Conservation (phyloP, 1,140 invertebrate genomes). For the Dendrolimus kikuchii region DNA sequence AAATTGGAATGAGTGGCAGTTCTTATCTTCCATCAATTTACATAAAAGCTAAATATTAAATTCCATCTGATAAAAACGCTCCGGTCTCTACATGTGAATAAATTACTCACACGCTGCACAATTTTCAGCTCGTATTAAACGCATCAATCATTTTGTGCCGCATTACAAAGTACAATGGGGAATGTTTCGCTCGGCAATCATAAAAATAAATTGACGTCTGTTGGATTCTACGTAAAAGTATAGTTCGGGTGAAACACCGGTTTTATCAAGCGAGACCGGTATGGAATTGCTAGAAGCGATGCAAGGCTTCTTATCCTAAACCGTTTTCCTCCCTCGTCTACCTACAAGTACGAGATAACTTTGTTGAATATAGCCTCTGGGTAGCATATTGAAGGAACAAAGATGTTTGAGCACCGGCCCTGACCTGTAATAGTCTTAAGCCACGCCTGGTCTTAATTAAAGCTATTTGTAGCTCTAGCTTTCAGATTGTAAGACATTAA, state of each 20-base stretch:
- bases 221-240: constrained; percentile 23
- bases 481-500: constrained; percentile 4
- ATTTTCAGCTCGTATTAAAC: constrained; percentile 28
- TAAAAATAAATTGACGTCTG: constrained; percentile 24
- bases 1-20: too few relatives aligned
- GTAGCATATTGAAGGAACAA: constrained; percentile 11
- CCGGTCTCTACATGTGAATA: constrained; percentile 17
- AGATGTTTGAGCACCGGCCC: constrained; percentile 10
- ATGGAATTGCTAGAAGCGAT: constrained; percentile 19
- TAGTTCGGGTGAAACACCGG: constrained; percentile 22
- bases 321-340: constrained; percentile 4
- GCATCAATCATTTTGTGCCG: constrained; percentile 25
- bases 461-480: constrained; percentile 13
- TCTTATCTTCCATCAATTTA: constrained; percentile 6
- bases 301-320: constrained; percentile 11
- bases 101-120: constrained; percentile 23
- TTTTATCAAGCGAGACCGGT: constrained; percentile 26
- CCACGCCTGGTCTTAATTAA: constrained; percentile 12
- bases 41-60: constrained; percentile 32
- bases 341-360: constrained; percentile 10
- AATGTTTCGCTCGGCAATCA: constrained; percentile 8
- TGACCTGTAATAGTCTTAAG: constrained; percentile 13
- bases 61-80: constrained; percentile 19
- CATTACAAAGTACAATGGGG: constrained; percentile 3
- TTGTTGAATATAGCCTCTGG: constrained; percentile 9